phyloP scores from a whole-genome alignment of 2,113 vertebrate genomes.

The Nannobrachium achirus region DNA sequence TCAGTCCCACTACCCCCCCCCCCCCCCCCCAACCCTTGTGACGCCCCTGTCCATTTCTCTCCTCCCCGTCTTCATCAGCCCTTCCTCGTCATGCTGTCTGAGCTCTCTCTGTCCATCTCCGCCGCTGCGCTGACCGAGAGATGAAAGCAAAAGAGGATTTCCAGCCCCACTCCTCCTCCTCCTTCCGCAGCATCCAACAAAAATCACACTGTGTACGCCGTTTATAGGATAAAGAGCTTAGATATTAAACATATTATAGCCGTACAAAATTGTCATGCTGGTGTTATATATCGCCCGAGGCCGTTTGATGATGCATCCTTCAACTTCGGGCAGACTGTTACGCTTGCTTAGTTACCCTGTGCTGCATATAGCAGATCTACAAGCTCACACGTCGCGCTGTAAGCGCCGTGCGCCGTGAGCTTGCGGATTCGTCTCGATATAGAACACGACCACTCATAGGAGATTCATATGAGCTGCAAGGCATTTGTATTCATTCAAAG shows the following conservation, averaged over 20 bases:
- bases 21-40: too few species aligned
- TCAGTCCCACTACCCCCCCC: too few species aligned
- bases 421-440: too few species aligned
- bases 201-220: slow-evolving; percentile 56
- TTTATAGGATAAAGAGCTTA: slow-evolving; percentile 75
- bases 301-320: slow-evolving; percentile 53
- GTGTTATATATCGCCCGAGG: slow-evolving; percentile 50
- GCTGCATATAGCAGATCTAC: too few species aligned
- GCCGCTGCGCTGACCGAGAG: slow-evolving; percentile 69
- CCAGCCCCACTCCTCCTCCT: too few species aligned
- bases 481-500: too few species aligned
- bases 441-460: too few species aligned
- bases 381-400: too few species aligned
- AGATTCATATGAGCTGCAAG: too few species aligned
- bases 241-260: slow-evolving; percentile 69
- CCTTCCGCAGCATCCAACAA: slow-evolving; percentile 64
- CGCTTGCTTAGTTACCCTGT: too few species aligned
- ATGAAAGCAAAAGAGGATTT: slow-evolving; percentile 77
- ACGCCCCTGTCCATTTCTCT: slow-evolving; percentile 37
- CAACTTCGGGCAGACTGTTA: too few species aligned
- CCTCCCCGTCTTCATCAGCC: slow-evolving; percentile 43
- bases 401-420: too few species aligned
- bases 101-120: slow-evolving; percentile 68
- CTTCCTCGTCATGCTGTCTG: slow-evolving; percentile 62
- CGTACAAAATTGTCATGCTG: slow-evolving; percentile 35